Evolutionary conservation across 2,888 invertebrate genomes (phyloP).

Genomic region (Drosophila rellima): DNA sequence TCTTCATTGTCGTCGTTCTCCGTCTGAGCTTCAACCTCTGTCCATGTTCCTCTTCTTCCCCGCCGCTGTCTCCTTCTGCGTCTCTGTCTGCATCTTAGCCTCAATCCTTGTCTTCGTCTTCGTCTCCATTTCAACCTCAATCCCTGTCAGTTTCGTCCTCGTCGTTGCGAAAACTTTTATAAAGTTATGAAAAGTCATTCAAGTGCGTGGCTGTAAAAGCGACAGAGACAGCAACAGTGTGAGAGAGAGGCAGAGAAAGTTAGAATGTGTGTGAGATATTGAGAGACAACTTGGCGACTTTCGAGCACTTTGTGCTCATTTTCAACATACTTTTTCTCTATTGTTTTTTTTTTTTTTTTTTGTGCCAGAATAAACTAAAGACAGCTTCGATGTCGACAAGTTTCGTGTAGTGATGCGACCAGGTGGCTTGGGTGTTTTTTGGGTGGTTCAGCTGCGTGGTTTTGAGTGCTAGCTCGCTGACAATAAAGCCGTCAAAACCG

Average conservation of each 20-base stretch:
- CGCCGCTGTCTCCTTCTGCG: no score
- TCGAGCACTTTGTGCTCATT: slow-evolving; percentile 78
- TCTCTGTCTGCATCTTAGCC: not conserved
- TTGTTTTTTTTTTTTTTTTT: not conserved
- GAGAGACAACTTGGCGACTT: slow-evolving; percentile 68
- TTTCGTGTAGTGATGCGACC: slow-evolving; percentile 7
- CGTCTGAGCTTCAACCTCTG: slow-evolving; percentile 10
- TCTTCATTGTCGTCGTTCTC: slow-evolving; percentile 61
- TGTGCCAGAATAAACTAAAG: slow-evolving; percentile 43
- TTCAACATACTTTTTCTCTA: slow-evolving; percentile 34
- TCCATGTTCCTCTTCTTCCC: not conserved
- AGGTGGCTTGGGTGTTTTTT: slow-evolving; percentile 28
- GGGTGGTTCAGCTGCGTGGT: slow-evolving; percentile 30
- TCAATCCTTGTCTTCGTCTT: not conserved
- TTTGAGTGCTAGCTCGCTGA: slow-evolving; percentile 37
- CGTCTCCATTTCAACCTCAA: slow-evolving; percentile 19
- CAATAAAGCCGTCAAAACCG: slow-evolving; percentile 77
- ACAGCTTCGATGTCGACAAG: slow-evolving; percentile 33
- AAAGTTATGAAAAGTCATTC: slow-evolving; percentile 79
- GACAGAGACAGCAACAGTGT: slow-evolving; percentile 30
- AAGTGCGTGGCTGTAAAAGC: slow-evolving; percentile 65
- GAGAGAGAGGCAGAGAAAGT: slow-evolving; percentile 1
- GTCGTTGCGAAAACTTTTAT: slow-evolving; percentile 65
- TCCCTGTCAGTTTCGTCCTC: slow-evolving; percentile 15
- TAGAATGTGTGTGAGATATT: slow-evolving; percentile 29